Evolutionary conservation across 1,140 invertebrate species (phyloP).

Genomic region (Cataglyphis hispanica): DNA sequence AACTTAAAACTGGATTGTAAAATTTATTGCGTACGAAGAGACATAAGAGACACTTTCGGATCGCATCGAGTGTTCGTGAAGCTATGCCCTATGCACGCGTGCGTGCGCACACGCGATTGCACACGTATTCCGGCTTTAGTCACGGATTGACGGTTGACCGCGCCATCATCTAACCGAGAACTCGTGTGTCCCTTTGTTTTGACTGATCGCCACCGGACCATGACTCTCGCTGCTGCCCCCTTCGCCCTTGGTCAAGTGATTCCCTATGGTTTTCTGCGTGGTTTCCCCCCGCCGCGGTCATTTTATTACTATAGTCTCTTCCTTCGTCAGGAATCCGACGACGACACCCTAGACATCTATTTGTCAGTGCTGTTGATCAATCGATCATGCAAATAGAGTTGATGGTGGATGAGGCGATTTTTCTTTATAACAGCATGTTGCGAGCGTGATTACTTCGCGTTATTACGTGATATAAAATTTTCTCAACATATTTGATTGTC

Average conservation of each 20-base stretch:
- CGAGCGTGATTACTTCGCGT: too few species aligned
- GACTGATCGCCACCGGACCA: conserved; percentile 70
- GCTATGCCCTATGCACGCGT: neutral
- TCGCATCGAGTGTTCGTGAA: conserved; percentile 11
- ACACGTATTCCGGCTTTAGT: conserved; percentile 43
- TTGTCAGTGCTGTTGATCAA: conserved; percentile 36
- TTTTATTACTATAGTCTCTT: conserved; percentile 43
- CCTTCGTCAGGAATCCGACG: conserved; percentile 27
- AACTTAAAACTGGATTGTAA: neutral
- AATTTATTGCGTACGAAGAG: conserved; percentile 4
- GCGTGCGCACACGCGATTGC: neutral
- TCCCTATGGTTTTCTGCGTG: conserved; percentile 50
- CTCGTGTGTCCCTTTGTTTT: conserved; percentile 68
- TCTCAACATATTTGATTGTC: neutral
- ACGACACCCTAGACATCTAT: conserved; percentile 24
- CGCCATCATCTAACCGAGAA: conserved; percentile 45
- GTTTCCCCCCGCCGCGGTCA: conserved; percentile 23
- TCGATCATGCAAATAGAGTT: conserved; percentile 29
- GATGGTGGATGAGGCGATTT: conserved; percentile 18
- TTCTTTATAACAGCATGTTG: neutral
- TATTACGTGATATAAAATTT: neutral
- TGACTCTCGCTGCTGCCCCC: conserved; percentile 44
- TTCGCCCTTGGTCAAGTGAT: conserved; percentile 42
- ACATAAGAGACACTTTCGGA: neutral
- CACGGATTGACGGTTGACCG: conserved; percentile 50